Evolutionary conservation across 2,888 invertebrate species (phyloP), one percentile per base, ranked within the genome.

Genomic region (Beris chalybata): DNA sequence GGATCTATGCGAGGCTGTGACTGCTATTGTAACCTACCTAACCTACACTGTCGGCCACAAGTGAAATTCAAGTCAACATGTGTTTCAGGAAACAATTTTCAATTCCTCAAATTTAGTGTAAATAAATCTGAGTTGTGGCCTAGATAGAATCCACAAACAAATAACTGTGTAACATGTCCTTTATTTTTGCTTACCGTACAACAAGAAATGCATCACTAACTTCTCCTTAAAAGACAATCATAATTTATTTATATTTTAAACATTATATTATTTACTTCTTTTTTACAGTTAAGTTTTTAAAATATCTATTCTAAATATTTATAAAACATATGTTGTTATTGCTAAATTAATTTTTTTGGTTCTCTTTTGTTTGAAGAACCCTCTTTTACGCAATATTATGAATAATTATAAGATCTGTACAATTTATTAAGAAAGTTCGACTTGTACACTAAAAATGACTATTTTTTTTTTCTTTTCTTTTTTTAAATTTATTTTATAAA

Each of bases 391-490:
- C 52, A 52, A 43, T 61, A 52, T 52, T 61, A 61, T 15, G 61
- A 52, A 61, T 52, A 59, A 59, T 52, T 52, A 32, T 30, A 50
- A 61, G 38, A 52, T 61, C 61, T 61, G 61, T 61, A 61, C 61
- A 61, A 11, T 61, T 48, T 38, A 38, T 38, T 61, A 61, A 61
- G 61, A 61, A 61, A 61, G 61, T 61, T 61, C 52, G 61, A 61
- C 61, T 61, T 61, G 61, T 61, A 61, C 61, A 61, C 61, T 61
- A 61, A 50, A 22, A 61, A 61, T 61, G 61, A 61, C 61, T 61
- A 61, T 50, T 12, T 50, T 45, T 53, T 59, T 50, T 43, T 61
- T 61, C 5, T 13, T 22, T 11, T 61, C 11, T 43, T 30, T 32
- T n/a, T 52, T 50, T 50, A 61, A 52, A 59, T 38, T 61, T 22